phyloP scores from a whole-genome alignment of 2,113 vertebrate species.

The Bufo bufo region DNA sequence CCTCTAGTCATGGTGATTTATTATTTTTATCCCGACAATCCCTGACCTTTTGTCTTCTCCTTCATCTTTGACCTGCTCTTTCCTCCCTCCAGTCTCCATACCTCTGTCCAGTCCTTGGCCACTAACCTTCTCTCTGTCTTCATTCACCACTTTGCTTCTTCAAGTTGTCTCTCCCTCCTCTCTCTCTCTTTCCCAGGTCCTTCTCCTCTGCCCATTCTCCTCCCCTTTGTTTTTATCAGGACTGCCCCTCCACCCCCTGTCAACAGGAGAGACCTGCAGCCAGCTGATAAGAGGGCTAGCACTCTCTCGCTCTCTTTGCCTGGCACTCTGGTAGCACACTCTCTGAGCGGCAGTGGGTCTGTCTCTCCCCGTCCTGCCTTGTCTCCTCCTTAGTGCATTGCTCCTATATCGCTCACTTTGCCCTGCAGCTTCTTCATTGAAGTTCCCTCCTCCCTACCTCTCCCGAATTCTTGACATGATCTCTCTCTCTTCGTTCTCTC shows the following conservation, averaged over 20 bases:
- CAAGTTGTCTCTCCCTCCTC: conserved; percentile 1
- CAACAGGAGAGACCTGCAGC: conserved; percentile 34
- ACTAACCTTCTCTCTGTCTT: conserved; percentile 39
- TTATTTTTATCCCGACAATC: no score
- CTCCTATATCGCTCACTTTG: conserved; percentile 25
- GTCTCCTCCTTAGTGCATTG: conserved; percentile 19
- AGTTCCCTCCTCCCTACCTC: not conserved
- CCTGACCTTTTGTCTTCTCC: no score
- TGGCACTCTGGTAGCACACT: conserved; percentile 9
- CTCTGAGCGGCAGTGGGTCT: not conserved
- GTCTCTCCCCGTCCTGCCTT: conserved; percentile 44
- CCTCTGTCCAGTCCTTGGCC: conserved; percentile 2
- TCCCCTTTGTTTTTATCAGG: conserved; percentile 33
- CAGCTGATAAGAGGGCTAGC: conserved; percentile 44
- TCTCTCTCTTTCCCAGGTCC: not conserved
- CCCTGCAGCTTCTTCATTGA: conserved; percentile 47
- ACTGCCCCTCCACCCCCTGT: conserved; percentile 21
- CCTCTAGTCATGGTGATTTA: no score
- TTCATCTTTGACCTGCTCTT: no score
- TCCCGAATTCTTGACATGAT: conserved; percentile 31
- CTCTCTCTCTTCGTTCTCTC: not conserved
- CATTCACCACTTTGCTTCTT: not conserved
- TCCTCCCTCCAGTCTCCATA: no score
- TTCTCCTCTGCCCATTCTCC: conserved; percentile 10
- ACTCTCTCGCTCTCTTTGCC: not conserved